phyloP scores from a whole-genome alignment of 2,113 vertebrate genomes.

The Lamprotornis superbus region DNA sequence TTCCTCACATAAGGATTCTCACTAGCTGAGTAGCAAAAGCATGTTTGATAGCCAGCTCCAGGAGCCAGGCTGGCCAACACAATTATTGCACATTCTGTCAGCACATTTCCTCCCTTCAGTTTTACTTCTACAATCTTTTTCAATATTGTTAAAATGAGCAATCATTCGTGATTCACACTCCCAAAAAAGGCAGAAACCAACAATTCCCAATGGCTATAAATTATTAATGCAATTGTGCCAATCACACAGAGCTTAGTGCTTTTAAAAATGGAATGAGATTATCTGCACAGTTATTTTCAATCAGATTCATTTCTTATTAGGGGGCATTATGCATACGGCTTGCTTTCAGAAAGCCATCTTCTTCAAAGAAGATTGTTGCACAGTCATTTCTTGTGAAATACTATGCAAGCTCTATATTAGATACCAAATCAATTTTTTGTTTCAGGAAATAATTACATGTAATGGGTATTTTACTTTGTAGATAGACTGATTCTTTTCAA shows the following conservation, averaged over 20 bases:
- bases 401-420: neutral
- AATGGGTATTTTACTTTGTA: constrained; percentile 19
- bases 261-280: constrained; percentile 58
- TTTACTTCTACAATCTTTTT: constrained; percentile 44
- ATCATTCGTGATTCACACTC: constrained; percentile 61
- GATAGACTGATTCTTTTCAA: neutral
- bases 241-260: constrained; percentile 49
- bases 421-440: constrained; percentile 38
- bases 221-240: constrained; percentile 68
- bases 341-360: neutral
- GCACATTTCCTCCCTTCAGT: constrained; percentile 42
- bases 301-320: constrained; percentile 53
- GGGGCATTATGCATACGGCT: constrained; percentile 4
- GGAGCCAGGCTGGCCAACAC: constrained; percentile 50
- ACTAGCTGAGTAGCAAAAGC: neutral
- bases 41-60: constrained; percentile 29
- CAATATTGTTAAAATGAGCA: constrained; percentile 54
- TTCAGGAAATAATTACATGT: constrained; percentile 36
- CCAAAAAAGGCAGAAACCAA: constrained; percentile 46
- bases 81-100: constrained; percentile 53
- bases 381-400: constrained; percentile 53
- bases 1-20: neutral
- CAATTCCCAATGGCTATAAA: constrained; percentile 59
- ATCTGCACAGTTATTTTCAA: constrained; percentile 37
- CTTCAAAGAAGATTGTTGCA: constrained; percentile 32